phyloP scores from a whole-genome alignment of 2,888 invertebrate genomes.

The Melieria crassipennis region DNA sequence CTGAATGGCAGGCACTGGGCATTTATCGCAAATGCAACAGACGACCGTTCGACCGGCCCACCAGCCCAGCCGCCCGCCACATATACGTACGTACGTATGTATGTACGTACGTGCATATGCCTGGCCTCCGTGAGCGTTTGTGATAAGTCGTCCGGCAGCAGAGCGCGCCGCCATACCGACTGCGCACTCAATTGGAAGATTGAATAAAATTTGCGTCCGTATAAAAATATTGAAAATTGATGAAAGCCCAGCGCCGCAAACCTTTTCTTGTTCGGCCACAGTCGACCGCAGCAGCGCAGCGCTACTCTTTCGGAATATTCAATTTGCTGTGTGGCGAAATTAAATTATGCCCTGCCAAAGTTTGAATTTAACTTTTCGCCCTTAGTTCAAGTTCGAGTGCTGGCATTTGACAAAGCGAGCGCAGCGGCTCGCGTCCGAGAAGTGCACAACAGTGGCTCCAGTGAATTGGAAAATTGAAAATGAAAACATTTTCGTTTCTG shows the following conservation, averaged over 20 bases:
- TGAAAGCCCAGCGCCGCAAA: constrained; percentile 8
- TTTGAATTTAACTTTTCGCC: constrained; percentile 12
- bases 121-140: too few species aligned
- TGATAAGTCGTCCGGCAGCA: neutral
- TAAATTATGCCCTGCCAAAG: constrained; percentile 47
- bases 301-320: constrained; percentile 33
- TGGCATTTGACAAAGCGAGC: neutral
- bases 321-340: constrained; percentile 43
- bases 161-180: constrained; percentile 30
- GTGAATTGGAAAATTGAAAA: constrained; percentile 65
- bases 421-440: neutral
- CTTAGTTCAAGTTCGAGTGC: neutral
- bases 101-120: neutral
- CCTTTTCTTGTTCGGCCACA: neutral
- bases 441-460: constrained; percentile 50
- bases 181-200: constrained; percentile 49
- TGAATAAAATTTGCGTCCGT: constrained; percentile 42
- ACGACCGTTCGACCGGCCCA: constrained; percentile 4
- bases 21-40: constrained; percentile 50
- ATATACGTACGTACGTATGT: neutral
- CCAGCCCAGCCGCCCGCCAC: neutral
- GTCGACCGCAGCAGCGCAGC: constrained; percentile 12
- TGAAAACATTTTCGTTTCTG: constrained; percentile 52
- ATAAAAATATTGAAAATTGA: constrained; percentile 55
- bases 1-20: neutral